Conservation (phyloP, 2,888 invertebrate species). For the Bembecia ichneumoniformis region DNA sequence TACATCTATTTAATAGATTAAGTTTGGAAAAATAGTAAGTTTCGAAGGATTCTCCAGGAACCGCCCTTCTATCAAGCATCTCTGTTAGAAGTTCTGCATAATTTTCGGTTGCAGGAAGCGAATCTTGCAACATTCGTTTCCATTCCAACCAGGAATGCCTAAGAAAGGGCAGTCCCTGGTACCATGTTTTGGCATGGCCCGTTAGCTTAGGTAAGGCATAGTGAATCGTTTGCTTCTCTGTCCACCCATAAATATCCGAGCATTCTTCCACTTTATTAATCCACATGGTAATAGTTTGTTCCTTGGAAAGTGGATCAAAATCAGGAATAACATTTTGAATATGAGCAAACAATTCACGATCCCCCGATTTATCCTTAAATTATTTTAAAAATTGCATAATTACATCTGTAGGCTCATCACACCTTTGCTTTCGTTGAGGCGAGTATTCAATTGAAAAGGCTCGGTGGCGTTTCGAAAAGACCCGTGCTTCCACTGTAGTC, state of each 20-base stretch:
- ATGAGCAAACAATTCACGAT: conserved; percentile 6
- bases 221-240: conserved; percentile 3
- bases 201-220: conserved; percentile 7
- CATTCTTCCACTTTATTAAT: conserved; percentile 3
- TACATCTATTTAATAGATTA: too few relatives aligned
- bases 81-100: conserved; percentile 14
- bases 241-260: conserved; percentile 1
- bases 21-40: neutral
- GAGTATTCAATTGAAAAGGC: too few relatives aligned
- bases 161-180: conserved; percentile 11
- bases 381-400: too few relatives aligned
- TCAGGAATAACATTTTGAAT: conserved; percentile 4
- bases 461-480: too few relatives aligned
- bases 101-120: too few relatives aligned
- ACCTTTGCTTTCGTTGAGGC: too few relatives aligned
- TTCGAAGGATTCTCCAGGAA: conserved; percentile 1
- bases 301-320: conserved; percentile 4
- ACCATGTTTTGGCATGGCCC: conserved; percentile 17
- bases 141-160: conserved; percentile 14
- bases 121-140: conserved; percentile 12
- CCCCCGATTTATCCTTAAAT: too few relatives aligned
- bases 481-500: too few relatives aligned
- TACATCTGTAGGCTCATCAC: too few relatives aligned
- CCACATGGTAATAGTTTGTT: conserved; percentile 3
- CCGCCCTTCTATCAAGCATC: conserved; percentile 12